These are phyloP conservation scores for Orchestes rusci DNA, from an alignment of 2,888 invertebrate genomes.

Conservation along the genomic window DNA sequence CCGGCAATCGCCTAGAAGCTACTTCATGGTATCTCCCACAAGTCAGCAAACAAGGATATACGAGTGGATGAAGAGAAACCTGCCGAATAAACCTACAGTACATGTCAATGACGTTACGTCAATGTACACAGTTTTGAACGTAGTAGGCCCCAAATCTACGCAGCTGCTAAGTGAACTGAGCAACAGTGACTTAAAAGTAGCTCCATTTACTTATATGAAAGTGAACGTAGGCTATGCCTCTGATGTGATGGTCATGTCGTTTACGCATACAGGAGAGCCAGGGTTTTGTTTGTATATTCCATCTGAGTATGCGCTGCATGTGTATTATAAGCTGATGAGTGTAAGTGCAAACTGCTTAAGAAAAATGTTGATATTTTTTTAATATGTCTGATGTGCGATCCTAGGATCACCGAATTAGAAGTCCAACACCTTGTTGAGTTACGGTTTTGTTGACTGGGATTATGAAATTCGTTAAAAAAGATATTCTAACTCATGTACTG, in stretches of 20 bases:
- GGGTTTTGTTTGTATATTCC: constrained; percentile 65
- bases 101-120: constrained; percentile 62
- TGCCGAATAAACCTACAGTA: constrained; percentile 54
- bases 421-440: too few relatives aligned
- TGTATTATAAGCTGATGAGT: constrained; percentile 61
- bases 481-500: too few relatives aligned
- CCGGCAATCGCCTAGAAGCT: constrained; percentile 53
- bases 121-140: constrained; percentile 64
- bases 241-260: constrained; percentile 62
- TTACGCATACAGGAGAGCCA: constrained; percentile 65
- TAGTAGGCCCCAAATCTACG: constrained; percentile 62
- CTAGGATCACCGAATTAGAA: too few relatives aligned
- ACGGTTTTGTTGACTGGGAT: too few relatives aligned
- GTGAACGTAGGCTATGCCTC: constrained; percentile 63
- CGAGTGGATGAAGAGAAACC: constrained; percentile 61
- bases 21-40: constrained; percentile 71
- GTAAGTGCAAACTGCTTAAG: constrained; percentile 34
- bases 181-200: constrained; percentile 54
- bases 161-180: constrained; percentile 58
- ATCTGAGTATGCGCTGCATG: constrained; percentile 66
- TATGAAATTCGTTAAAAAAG: too few relatives aligned
- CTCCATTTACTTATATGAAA: constrained; percentile 59
- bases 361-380: not conserved
- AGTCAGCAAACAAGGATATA: constrained; percentile 66
- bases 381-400: too few relatives aligned